phyloP scores from a whole-genome alignment of 2,888 invertebrate species.

The Drosophila hawaiiensis region DNA sequence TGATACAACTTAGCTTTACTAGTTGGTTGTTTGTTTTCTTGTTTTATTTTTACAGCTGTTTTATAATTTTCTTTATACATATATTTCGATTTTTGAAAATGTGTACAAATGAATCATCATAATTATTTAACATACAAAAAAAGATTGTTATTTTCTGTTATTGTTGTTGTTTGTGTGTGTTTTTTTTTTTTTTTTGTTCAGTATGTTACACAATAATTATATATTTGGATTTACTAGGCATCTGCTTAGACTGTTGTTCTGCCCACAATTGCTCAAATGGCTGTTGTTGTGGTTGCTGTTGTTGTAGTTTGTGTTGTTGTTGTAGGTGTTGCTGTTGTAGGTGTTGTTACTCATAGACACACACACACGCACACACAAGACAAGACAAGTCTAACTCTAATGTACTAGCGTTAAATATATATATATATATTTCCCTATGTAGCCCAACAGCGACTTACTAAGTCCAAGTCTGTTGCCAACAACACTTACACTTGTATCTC shows the following conservation, averaged over 20 bases:
- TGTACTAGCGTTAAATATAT: slow-evolving; percentile 27
- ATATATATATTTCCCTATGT: slow-evolving; percentile 53
- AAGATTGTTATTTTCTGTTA: slow-evolving; percentile 25
- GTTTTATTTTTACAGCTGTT: slow-evolving; percentile 40
- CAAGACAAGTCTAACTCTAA: slow-evolving; percentile 28
- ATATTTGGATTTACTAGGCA: slow-evolving; percentile 62
- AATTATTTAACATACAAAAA: slow-evolving; percentile 61
- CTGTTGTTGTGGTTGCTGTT: background rate
- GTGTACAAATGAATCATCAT: slow-evolving; percentile 47
- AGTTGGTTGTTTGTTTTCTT: slow-evolving; percentile 49
- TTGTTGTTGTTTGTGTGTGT: slow-evolving; percentile 1
- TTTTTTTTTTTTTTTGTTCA: slow-evolving; percentile 2
- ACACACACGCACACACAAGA: slow-evolving; percentile 10
- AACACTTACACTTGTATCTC: slow-evolving; percentile 20
- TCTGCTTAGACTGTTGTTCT: slow-evolving; percentile 50
- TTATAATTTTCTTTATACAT: slow-evolving; percentile 42
- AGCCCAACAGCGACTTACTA: slow-evolving; percentile 38
- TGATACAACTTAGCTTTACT: slow-evolving; percentile 76
- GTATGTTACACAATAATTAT: slow-evolving; percentile 50
- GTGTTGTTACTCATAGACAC: slow-evolving; percentile 1
- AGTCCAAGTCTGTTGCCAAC: slow-evolving; percentile 46
- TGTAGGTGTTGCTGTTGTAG: background rate
- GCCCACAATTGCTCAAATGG: background rate
- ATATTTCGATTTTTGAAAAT: slow-evolving; percentile 43
- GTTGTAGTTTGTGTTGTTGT: background rate